Evolutionary conservation across 2,888 invertebrate species (phyloP).

Genomic region (Acanthoscelides obtectus): DNA sequence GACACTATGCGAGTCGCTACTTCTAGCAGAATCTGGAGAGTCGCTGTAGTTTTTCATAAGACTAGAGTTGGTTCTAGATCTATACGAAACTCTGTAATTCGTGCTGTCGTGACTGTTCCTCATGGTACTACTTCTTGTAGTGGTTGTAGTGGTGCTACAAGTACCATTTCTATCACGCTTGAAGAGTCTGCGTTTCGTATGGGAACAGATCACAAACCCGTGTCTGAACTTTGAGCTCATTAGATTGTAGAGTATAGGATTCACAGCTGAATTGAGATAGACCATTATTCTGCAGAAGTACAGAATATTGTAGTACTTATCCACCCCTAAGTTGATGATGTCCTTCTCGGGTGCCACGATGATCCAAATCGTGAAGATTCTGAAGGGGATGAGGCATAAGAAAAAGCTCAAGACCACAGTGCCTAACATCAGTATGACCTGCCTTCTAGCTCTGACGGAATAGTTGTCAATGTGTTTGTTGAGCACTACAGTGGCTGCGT

Average conservation of each 20-base stretch:
- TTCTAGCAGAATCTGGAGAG: constrained; percentile 55
- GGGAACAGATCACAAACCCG: constrained; percentile 68
- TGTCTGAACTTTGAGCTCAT: constrained; percentile 88
- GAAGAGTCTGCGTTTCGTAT: constrained; percentile 50
- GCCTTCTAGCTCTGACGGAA: constrained; percentile 67
- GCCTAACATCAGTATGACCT: constrained; percentile 82
- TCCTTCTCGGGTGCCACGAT: constrained; percentile 69
- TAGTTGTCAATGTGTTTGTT: constrained; percentile 70
- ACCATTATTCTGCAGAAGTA: constrained; percentile 83
- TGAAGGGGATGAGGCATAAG: constrained; percentile 81
- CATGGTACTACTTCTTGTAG: constrained; percentile 42
- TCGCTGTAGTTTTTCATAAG: constrained; percentile 38
- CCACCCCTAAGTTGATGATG: constrained; percentile 64
- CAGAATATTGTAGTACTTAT: constrained; percentile 75
- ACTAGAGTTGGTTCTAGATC: constrained; percentile 38
- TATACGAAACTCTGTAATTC: constrained; percentile 39
- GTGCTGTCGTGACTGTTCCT: constrained; percentile 40
- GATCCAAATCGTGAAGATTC: constrained; percentile 78
- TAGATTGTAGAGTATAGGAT: constrained; percentile 87
- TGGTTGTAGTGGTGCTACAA: constrained; percentile 54
- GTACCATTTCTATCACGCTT: constrained; percentile 50
- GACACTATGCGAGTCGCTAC: constrained; percentile 42
- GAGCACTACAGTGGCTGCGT: constrained; percentile 47
- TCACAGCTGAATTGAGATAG: constrained; percentile 85
- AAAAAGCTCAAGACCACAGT: constrained; percentile 86